Conservation (phyloP, 1,140 invertebrate species). For the Thaumatotibia leucotreta region DNA sequence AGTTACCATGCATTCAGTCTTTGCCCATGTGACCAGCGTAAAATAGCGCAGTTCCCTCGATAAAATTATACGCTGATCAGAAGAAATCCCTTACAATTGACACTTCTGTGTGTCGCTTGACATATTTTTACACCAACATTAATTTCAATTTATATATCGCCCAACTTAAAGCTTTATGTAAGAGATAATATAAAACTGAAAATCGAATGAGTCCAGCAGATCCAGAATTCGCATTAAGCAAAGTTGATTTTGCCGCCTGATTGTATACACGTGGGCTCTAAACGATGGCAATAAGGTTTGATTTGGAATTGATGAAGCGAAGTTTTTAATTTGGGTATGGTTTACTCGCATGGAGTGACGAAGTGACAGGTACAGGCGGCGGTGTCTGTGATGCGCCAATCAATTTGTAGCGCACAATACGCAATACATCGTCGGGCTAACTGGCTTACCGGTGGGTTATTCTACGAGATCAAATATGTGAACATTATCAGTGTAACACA, state of each 20-base stretch:
- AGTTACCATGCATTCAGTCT: neutral
- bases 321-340: slow-evolving; percentile 15
- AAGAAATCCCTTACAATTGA: slow-evolving; percentile 7
- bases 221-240: neutral
- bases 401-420: slow-evolving; percentile 60
- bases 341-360: slow-evolving; percentile 42
- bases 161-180: neutral
- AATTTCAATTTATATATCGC: neutral
- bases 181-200: neutral
- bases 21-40: neutral
- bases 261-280: neutral
- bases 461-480: slow-evolving; percentile 15
- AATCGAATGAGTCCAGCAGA: neutral
- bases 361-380: slow-evolving; percentile 51
- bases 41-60: neutral
- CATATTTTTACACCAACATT: slow-evolving; percentile 9
- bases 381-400: slow-evolving; percentile 44
- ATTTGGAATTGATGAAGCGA: neutral
- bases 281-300: neutral
- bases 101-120: slow-evolving; percentile 6
- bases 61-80: slow-evolving; percentile 13
- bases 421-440: slow-evolving; percentile 46
- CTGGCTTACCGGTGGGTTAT: slow-evolving; percentile 36
- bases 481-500: neutral
- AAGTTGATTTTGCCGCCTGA: neutral